A percentile compares a stretch with the other conserved stretches of the same genome.
phyloP scores from a whole-genome alignment of 1,140 invertebrate species.

The Pomacea maculata region DNA sequence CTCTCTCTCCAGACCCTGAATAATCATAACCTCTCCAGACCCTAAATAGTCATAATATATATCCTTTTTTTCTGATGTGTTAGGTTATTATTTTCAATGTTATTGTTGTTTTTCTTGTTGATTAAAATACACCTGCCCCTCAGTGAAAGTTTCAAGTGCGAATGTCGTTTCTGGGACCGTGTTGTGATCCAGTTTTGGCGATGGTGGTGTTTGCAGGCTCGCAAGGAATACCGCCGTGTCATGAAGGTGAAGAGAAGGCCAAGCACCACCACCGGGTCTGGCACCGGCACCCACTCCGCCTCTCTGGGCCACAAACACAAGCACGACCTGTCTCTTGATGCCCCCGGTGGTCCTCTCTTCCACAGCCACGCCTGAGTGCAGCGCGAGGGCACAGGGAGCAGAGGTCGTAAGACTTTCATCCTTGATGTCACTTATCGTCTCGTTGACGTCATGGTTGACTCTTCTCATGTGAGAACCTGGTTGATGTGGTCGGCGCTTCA shows the following conservation, averaged over 20 bases:
- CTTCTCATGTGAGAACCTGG: no score
- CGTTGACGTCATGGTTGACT: no score
- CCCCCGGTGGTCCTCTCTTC: neutral
- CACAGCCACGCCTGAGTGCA: no score
- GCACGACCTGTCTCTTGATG: conserved; percentile 8
- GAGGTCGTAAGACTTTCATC: no score
- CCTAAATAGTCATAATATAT: no score
- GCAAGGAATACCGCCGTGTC: conserved; percentile 30
- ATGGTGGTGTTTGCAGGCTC: conserved; percentile 14
- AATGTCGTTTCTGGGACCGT: neutral
- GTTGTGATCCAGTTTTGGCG: neutral
- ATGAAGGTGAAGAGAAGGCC: conserved; percentile 24
- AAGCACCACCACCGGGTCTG: conserved; percentile 20
- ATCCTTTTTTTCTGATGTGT: no score
- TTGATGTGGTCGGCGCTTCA: no score
- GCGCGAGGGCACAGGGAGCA: no score
- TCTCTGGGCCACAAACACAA: conserved; percentile 21
- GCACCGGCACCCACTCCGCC: conserved; percentile 23
- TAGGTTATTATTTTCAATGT: no score
- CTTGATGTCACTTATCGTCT: no score
- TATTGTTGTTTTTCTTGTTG: neutral
- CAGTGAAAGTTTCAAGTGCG: neutral
- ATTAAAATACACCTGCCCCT: neutral
- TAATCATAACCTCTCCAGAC: no score
- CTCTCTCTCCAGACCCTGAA: no score